These are phyloP conservation scores for Nesoenas mayeri DNA, from an alignment of 2,113 vertebrate genomes.

Conservation along the genomic window DNA sequence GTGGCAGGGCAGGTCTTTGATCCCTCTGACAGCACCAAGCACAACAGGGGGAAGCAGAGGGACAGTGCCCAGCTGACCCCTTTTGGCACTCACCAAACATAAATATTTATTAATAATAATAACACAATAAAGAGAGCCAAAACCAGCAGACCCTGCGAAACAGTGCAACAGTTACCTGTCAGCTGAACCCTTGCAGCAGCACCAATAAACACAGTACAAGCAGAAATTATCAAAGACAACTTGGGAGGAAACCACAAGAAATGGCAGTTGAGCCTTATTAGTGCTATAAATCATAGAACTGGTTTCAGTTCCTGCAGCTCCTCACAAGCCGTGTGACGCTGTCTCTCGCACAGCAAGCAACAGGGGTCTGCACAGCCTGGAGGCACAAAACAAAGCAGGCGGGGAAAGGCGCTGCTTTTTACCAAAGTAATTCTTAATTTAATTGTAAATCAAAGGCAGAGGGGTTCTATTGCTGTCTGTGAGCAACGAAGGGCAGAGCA, in stretches of 20 bases:
- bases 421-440: conserved; percentile 67
- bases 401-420: not conserved
- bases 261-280: conserved; percentile 74
- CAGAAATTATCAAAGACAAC: conserved; percentile 57
- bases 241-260: conserved; percentile 73
- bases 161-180: conserved; percentile 31
- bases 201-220: conserved; percentile 13
- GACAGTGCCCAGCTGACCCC: not conserved
- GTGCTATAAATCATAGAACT: conserved; percentile 73
- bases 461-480: not conserved
- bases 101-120: not conserved
- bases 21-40: not conserved
- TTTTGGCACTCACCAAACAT: not conserved
- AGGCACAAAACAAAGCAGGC: conserved; percentile 45
- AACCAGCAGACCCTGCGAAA: not conserved
- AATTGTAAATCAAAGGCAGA: conserved; percentile 55
- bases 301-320: conserved; percentile 60
- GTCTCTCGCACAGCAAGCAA: conserved; percentile 49
- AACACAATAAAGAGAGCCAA: not conserved
- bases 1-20: fast-evolving
- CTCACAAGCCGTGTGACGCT: conserved; percentile 26
- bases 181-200: conserved; percentile 33
- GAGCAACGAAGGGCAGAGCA: not conserved
- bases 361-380: conserved; percentile 54
- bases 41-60: not conserved